Conservation (phyloP, 2,797 vertebrate species). For the Ciconia nigra region DNA sequence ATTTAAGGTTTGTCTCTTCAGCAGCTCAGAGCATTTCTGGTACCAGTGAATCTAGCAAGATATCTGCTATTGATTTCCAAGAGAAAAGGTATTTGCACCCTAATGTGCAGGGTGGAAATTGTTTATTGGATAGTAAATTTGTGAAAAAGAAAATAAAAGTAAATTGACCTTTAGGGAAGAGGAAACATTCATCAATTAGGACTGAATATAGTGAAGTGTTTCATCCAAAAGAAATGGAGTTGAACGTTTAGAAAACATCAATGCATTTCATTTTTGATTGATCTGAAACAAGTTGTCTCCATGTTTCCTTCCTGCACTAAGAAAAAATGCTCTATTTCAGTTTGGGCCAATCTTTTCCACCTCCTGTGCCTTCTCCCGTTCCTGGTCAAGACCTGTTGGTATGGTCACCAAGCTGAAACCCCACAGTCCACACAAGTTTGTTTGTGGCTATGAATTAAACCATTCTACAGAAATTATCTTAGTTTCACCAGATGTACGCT, state of each 20-base stretch:
- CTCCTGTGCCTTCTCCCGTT: not conserved
- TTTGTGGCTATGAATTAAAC: not conserved
- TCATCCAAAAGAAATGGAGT: not conserved
- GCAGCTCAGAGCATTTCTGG: not conserved
- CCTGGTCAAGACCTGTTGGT: not conserved
- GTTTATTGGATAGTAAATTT: not conserved
- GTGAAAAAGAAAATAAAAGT: not conserved
- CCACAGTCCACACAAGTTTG: not conserved
- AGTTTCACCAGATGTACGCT: rapidly evolving
- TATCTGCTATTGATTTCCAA: not conserved
- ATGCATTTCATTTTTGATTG: not conserved
- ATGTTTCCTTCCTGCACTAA: not conserved
- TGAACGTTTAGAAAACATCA: not conserved
- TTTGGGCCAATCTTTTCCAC: not conserved
- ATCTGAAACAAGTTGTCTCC: not conserved
- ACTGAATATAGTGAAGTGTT: not conserved
- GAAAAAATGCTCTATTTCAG: rapidly evolving
- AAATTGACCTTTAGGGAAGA: not conserved
- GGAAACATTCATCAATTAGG: not conserved
- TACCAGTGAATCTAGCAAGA: not conserved
- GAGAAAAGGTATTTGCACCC: not conserved
- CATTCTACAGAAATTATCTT: not conserved
- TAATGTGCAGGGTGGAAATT: not conserved
- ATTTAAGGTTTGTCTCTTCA: not conserved
- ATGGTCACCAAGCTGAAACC: not conserved